A percentile compares a stretch with the other conserved stretches of the same genome.
Evolutionary conservation across 2,888 invertebrate genomes (phyloP).

Genomic region (Epicampocera succincta): DNA sequence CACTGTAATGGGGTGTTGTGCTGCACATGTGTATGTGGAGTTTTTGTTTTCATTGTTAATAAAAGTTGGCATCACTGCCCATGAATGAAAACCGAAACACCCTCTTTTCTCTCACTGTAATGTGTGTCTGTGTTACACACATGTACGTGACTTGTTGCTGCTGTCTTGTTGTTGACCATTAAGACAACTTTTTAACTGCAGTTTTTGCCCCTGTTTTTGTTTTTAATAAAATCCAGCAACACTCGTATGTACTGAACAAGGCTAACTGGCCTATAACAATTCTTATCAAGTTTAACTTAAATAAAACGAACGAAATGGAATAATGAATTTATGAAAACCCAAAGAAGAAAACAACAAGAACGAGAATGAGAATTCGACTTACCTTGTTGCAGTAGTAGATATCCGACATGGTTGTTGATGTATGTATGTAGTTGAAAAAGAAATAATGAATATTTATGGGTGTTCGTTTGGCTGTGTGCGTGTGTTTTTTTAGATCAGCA

Average conservation of each 20-base stretch:
- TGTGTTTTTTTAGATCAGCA: constrained; percentile 11
- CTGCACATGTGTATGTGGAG: too few relatives aligned
- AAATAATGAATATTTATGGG: constrained; percentile 35
- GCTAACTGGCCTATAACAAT: constrained; percentile 65
- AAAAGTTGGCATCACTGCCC: too few relatives aligned
- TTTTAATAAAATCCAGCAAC: constrained; percentile 22
- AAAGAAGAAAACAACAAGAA: constrained; percentile 8
- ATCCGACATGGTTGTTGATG: constrained; percentile 71
- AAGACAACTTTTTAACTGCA: constrained; percentile 54
- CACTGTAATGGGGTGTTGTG: too few relatives aligned
- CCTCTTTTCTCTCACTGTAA: constrained; percentile 49
- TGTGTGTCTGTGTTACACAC: constrained; percentile 5
- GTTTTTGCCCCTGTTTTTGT: not conserved
- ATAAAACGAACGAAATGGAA: constrained; percentile 29
- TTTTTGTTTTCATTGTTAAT: too few relatives aligned
- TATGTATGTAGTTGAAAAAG: constrained; percentile 37
- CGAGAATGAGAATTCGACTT: constrained; percentile 52
- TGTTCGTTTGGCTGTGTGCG: not conserved
- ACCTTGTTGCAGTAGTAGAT: constrained; percentile 73
- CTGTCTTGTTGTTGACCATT: constrained; percentile 45
- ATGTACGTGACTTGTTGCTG: constrained; percentile 10
- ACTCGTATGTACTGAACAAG: constrained; percentile 45
- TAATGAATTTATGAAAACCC: constrained; percentile 1
- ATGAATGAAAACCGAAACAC: not conserved
- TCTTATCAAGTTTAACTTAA: constrained; percentile 65